Evolutionary conservation across 2,113 vertebrate genomes (phyloP).

Genomic region (Bolborhynchus lineola): DNA sequence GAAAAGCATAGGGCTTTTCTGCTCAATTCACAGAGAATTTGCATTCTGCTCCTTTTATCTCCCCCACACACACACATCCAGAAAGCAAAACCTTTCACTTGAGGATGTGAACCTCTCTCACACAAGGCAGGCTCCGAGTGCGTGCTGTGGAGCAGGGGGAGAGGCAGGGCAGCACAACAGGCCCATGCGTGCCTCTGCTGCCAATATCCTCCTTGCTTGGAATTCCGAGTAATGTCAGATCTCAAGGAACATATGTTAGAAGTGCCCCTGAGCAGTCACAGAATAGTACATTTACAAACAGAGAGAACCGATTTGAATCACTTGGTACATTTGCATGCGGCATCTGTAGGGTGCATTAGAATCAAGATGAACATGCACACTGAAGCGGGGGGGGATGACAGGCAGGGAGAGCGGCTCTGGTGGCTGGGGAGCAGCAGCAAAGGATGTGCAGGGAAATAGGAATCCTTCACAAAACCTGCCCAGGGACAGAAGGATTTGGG

Average conservation of each 20-base stretch:
- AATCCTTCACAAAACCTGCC: neutral
- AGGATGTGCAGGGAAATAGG: neutral
- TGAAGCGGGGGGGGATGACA: neutral
- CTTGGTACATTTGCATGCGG: conserved; percentile 25
- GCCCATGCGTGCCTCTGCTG: neutral
- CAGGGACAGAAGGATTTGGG: neutral
- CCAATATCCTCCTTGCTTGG: neutral
- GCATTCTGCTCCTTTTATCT: neutral
- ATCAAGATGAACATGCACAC: conserved; percentile 53
- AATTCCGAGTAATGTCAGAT: conserved; percentile 24
- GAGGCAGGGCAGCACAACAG: neutral
- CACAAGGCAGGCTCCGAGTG: neutral
- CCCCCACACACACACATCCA: too few species aligned
- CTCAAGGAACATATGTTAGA: conserved; percentile 18
- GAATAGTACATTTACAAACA: conserved; percentile 39
- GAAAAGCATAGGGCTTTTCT: neutral
- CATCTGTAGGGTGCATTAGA: conserved; percentile 3
- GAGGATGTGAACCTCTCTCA: neutral
- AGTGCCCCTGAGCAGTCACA: conserved; percentile 38
- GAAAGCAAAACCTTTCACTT: neutral
- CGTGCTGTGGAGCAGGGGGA: fast-evolving
- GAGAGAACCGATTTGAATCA: conserved; percentile 47
- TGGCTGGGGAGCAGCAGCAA: neutral
- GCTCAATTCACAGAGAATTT: neutral
- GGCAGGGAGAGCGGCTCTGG: neutral